These are phyloP conservation scores for Thaumetopoea pityocampa DNA, from an alignment of 1,140 invertebrate genomes.

Conservation along the genomic window DNA sequence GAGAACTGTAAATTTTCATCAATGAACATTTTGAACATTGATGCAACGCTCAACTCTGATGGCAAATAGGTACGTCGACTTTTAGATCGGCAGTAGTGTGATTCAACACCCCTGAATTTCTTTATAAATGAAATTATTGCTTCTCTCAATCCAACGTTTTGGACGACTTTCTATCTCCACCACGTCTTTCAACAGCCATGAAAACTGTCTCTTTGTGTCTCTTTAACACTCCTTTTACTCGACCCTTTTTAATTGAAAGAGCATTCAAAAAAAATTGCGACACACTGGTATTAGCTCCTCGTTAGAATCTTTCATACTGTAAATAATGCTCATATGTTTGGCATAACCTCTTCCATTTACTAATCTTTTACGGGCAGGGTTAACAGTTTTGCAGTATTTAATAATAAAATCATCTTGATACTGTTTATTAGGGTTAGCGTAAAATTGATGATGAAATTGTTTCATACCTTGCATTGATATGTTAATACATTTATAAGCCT, in stretches of 20 bases:
- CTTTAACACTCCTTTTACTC: neutral
- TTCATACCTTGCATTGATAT: neutral
- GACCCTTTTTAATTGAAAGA: neutral
- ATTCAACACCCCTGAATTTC: neutral
- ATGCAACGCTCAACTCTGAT: neutral
- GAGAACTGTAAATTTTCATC: neutral
- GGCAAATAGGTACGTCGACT: neutral
- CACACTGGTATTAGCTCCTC: neutral
- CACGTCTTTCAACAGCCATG: neutral
- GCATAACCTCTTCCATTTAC: too few species aligned
- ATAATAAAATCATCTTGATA: too few species aligned
- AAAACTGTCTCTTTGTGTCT: neutral
- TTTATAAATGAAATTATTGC: constrained; percentile 1
- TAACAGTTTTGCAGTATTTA: too few species aligned
- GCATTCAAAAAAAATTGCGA: neutral
- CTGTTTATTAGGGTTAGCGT: too few species aligned
- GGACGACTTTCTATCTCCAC: neutral
- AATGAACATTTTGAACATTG: constrained; percentile 1
- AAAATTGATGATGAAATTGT: neutral
- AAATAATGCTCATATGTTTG: too few species aligned
- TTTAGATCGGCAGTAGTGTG: neutral
- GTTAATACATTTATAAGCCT: neutral
- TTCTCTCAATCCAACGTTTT: neutral
- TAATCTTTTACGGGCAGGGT: too few species aligned
- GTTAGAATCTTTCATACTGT: too few species aligned